Evolutionary conservation across 2,797 vertebrate genomes (phyloP), one percentile per base, ranked within the genome.

Genomic region (Mus caroli): DNA sequence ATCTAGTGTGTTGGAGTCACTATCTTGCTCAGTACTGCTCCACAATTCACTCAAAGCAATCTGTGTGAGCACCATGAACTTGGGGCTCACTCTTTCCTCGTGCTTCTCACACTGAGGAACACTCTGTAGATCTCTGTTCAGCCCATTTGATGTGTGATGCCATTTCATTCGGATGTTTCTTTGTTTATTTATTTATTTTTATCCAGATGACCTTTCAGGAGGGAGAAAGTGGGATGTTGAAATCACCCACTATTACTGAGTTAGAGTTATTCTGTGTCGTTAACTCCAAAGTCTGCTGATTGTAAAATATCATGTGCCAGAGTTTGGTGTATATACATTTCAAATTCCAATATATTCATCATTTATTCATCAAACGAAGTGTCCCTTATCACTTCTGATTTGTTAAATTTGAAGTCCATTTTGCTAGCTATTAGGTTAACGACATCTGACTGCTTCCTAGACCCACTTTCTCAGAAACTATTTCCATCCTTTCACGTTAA

Each of bases 1-100:
- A 73, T 71, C 77, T 80, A 50, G 24, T 37, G 6, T 88, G 52
- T 43, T 92, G 28, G 92, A 52, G 58, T 92, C 91, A 96, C 71
- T 84, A 64, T 92, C 79, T 82, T 82, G 54, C 54, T 64, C 17
- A 79, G n/a, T n/a, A 54, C 31, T 67, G n/a, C 92, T 52, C 93
- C 64, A 83, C 46, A 88, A 13, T 92, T 56, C 54, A 67, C 22
- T 6, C 34, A n/a, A 6, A 62, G n/a, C 56, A 92, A 86, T 76
- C 87, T 34, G 22, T 31, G 62, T 90, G 77, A 78, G 88, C 24
- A 12, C 34, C 34, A 14, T 34, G 90, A 78, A 78, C 60, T 79
- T 76, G 15, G 92, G 54, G 37, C n/a, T 91, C 26, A 22, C 91
- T 93, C 24, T 62, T 88, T 91, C 54, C 79, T 91, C 13, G 15